A percentile compares a stretch with the other conserved stretches of the same genome.
These are phyloP conservation scores for Trialeurodes vaporariorum DNA, from an alignment of 1,140 invertebrate species.

Conservation along the genomic window DNA sequence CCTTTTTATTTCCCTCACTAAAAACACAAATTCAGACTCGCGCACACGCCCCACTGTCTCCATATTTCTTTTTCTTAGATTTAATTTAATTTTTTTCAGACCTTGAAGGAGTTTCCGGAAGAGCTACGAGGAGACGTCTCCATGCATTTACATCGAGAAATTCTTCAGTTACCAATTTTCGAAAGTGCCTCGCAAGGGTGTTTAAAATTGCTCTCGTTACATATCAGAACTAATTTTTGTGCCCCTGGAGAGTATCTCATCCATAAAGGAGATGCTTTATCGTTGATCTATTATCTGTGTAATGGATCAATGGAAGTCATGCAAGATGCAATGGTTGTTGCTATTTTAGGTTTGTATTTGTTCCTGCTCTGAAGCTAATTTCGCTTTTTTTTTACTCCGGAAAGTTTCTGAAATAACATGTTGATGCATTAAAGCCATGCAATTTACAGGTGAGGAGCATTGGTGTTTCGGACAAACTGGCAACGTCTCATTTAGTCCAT, in stretches of 20 bases:
- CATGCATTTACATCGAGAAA: constrained; percentile 89
- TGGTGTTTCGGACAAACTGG: too few relatives aligned
- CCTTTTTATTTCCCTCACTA: too few relatives aligned
- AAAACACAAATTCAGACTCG: too few relatives aligned
- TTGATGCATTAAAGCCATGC: too few relatives aligned
- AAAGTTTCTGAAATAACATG: too few relatives aligned
- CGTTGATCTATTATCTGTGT: constrained; percentile 91
- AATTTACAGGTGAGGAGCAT: too few relatives aligned
- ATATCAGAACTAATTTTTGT: constrained; percentile 86
- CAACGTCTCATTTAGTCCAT: too few relatives aligned
- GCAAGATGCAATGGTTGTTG: constrained; percentile 95
- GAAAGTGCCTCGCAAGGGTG: constrained; percentile 84
- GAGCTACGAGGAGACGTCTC: constrained; percentile 89
- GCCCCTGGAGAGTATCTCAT: constrained; percentile 93
- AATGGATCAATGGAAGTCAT: constrained; percentile 98
- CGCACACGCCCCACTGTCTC: too few relatives aligned
- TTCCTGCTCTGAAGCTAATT: too few relatives aligned
- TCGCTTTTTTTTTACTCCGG: too few relatives aligned
- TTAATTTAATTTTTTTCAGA: constrained; percentile 58
- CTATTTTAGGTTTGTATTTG: constrained; percentile 86
- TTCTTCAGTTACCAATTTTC: constrained; percentile 87
- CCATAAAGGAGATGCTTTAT: constrained; percentile 91
- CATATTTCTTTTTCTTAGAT: too few relatives aligned
- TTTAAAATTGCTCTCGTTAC: constrained; percentile 77
- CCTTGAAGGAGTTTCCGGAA: constrained; percentile 91